phyloP scores from a whole-genome alignment of 1,140 invertebrate species.

The Tachypleus tridentatus region DNA sequence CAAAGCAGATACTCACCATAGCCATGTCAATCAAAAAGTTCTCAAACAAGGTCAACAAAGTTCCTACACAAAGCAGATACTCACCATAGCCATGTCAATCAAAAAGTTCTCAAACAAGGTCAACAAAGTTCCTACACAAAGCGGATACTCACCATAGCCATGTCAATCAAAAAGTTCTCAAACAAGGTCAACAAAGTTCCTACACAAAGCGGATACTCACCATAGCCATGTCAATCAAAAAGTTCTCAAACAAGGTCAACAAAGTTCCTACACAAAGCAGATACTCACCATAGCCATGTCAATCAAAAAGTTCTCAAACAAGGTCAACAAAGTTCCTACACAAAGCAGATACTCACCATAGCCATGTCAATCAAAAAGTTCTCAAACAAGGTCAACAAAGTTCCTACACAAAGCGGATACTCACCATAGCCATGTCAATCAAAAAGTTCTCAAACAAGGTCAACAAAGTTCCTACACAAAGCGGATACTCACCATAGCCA shows the following conservation, averaged over 20 bases:
- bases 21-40: constrained; percentile 92
- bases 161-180: constrained; percentile 91
- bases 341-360: constrained; percentile 34
- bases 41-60: constrained; percentile 91
- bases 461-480: constrained; percentile 33
- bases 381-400: constrained; percentile 91
- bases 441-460: constrained; percentile 93
- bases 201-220: constrained; percentile 29
- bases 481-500: constrained; percentile 48
- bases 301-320: constrained; percentile 92
- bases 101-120: constrained; percentile 93
- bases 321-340: constrained; percentile 46
- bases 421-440: constrained; percentile 70
- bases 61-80: constrained; percentile 3
- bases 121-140: constrained; percentile 33
- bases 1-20: constrained; percentile 34
- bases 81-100: constrained; percentile 70
- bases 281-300: constrained; percentile 64
- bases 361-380: constrained; percentile 92
- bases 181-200: constrained; percentile 77
- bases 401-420: constrained; percentile 3
- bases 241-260: constrained; percentile 93
- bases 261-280: not conserved
- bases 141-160: constrained; percentile 48
- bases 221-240: constrained; percentile 81